Evolutionary conservation across 2,797 vertebrate species (phyloP).

Genomic region (Brachyrhaphis roseni): DNA sequence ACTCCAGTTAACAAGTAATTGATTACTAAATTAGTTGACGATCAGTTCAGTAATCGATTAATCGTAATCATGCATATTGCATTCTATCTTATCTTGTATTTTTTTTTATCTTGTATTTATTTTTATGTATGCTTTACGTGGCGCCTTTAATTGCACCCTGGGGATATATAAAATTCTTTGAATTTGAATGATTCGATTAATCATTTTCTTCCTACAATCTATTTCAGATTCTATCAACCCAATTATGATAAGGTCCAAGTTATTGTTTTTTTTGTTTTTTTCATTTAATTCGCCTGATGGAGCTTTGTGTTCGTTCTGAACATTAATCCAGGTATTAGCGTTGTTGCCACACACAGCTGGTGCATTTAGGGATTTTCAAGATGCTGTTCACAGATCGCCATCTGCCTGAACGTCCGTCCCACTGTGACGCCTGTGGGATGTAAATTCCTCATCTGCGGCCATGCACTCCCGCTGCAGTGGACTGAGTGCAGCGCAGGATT

Average conservation of each 20-base stretch:
- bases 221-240: neutral
- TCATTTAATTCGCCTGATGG: constrained; percentile 1
- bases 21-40: no score
- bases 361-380: constrained; percentile 3
- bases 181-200: no score
- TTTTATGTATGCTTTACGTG: no score
- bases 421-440: neutral
- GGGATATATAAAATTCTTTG: no score
- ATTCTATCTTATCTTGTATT: no score
- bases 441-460: neutral
- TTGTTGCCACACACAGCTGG: constrained; percentile 45
- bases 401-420: neutral
- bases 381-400: neutral
- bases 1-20: no score
- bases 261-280: neutral
- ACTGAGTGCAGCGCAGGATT: neutral
- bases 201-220: neutral
- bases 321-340: constrained; percentile 5
- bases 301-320: neutral
- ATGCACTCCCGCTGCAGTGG: neutral
- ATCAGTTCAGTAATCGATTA: no score
- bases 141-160: no score
- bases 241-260: neutral
- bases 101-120: no score
- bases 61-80: no score